Conservation (phyloP, 2,888 invertebrate genomes). For the Morpho achilles region DNA sequence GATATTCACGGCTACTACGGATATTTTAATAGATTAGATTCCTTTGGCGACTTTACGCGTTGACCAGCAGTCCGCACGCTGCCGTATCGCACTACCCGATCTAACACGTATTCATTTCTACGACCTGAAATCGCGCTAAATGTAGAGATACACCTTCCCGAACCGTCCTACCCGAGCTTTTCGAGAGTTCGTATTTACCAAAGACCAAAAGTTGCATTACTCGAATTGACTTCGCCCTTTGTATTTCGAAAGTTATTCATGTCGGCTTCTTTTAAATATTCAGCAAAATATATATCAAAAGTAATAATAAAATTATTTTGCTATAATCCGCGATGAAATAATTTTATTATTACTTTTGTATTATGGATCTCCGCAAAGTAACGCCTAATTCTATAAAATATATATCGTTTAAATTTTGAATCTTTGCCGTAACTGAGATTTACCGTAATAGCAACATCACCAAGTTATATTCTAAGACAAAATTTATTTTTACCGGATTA, state of each 20-base stretch:
- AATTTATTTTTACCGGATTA: too few species aligned
- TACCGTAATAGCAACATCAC: too few species aligned
- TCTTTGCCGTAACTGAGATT: too few species aligned
- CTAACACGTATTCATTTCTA: conserved; percentile 64
- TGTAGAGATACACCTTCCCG: conserved; percentile 57
- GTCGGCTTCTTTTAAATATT: conserved; percentile 8
- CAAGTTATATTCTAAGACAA: too few species aligned
- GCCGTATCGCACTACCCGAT: conserved; percentile 64
- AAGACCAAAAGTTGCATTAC: conserved; percentile 65
- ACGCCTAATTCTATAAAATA: too few species aligned
- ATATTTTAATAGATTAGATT: conserved; percentile 1
- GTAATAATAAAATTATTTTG: neutral
- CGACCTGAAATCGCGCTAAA: conserved; percentile 60
- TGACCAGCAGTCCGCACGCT: conserved; percentile 32
- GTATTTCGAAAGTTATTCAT: conserved; percentile 38
- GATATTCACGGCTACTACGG: too few species aligned
- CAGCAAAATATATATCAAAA: neutral
- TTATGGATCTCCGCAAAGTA: too few species aligned
- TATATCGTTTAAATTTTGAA: too few species aligned
- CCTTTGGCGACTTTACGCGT: conserved; percentile 38
- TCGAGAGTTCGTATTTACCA: conserved; percentile 53
- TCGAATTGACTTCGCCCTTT: conserved; percentile 63
- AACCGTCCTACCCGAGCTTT: conserved; percentile 56
- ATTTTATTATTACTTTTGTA: too few species aligned
- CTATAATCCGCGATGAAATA: too few species aligned